Conservation (phyloP, 2,888 invertebrate genomes). For the Abrostola triplasia region DNA sequence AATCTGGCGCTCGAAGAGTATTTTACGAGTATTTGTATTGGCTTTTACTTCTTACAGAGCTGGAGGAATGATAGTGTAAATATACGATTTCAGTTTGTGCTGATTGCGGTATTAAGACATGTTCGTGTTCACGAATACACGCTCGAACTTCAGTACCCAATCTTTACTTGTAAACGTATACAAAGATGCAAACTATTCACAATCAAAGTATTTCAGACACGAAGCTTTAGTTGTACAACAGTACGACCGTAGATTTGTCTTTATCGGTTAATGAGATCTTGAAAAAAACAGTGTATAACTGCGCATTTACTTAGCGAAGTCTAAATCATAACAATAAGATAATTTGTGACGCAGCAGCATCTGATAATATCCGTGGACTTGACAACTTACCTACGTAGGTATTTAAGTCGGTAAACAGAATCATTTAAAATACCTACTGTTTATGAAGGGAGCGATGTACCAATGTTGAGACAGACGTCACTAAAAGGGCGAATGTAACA, state of each 20-base stretch:
- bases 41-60: constrained; percentile 57
- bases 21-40: constrained; percentile 63
- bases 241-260: constrained; percentile 2
- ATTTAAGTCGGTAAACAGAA: constrained; percentile 39
- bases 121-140: constrained; percentile 37
- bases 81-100: constrained; percentile 51
- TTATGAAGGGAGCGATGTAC: constrained; percentile 47
- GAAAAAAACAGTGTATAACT: constrained; percentile 12
- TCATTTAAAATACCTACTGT: constrained; percentile 42
- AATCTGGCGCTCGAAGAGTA: constrained; percentile 60
- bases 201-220: constrained; percentile 19
- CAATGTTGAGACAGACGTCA: constrained; percentile 28
- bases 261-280: constrained; percentile 25
- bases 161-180: constrained; percentile 17
- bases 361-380: constrained; percentile 47
- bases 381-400: constrained; percentile 46
- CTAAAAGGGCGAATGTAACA: constrained; percentile 24
- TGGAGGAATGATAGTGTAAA: constrained; percentile 57
- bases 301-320: constrained; percentile 28
- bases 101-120: constrained; percentile 43
- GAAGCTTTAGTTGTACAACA: constrained; percentile 18
- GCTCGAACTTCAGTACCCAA: constrained; percentile 16
- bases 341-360: constrained; percentile 48
- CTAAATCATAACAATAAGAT: constrained; percentile 43
- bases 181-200: constrained; percentile 19